Evolutionary conservation across 2,113 vertebrate genomes (phyloP).

Genomic region (Albula goreensis): DNA sequence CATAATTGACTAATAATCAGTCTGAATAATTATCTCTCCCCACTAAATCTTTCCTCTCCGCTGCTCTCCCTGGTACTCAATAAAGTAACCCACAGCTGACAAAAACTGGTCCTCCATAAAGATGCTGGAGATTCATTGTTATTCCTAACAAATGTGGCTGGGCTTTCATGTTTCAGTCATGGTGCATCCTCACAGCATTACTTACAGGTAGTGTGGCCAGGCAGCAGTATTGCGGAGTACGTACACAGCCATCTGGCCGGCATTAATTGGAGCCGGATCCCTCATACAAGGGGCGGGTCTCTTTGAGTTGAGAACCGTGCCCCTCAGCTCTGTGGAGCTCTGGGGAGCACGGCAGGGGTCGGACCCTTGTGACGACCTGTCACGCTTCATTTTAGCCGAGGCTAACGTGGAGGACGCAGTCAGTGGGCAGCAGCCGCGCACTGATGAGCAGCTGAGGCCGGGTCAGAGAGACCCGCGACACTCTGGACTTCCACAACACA

Average conservation of each 20-base stretch:
- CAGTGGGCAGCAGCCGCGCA: background rate
- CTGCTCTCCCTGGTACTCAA: conserved; percentile 11
- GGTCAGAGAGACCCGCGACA: background rate
- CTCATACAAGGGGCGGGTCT: conserved; percentile 5
- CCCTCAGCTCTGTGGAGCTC: background rate
- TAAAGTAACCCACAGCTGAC: conserved; percentile 21
- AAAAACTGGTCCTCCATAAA: conserved; percentile 10
- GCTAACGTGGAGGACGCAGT: background rate
- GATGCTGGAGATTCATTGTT: conserved; percentile 27
- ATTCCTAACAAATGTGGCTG: conserved; percentile 21
- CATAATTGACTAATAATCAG: conserved; percentile 56
- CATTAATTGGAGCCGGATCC: conserved; percentile 33
- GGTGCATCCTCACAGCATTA: conserved; percentile 8
- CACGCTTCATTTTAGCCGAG: background rate
- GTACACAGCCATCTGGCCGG: conserved; percentile 41
- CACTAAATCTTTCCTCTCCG: conserved; percentile 33
- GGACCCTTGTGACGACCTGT: background rate
- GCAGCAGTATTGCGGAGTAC: conserved; percentile 36
- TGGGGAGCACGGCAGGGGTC: background rate
- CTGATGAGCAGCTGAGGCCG: conserved; percentile 15
- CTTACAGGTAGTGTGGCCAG: conserved; percentile 43
- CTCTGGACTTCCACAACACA: background rate
- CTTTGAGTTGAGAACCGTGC: conserved; percentile 3
- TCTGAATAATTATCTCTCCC: conserved; percentile 43
- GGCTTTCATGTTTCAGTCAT: conserved; percentile 36